phyloP scores from a whole-genome alignment of 2,113 vertebrate genomes.

The Sapayoa aenigma region DNA sequence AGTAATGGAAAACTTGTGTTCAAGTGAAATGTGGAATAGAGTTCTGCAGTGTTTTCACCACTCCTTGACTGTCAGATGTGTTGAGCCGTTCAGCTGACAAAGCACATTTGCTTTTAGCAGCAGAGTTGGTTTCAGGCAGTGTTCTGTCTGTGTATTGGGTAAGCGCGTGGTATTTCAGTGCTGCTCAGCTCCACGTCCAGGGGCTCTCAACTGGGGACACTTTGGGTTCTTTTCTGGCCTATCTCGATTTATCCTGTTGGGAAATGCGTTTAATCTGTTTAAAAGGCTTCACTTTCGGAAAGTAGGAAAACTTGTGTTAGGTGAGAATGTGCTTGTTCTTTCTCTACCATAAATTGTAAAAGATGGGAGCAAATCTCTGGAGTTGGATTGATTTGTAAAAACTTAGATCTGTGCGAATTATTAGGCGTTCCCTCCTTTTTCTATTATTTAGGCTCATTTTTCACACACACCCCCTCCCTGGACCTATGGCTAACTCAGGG shows the following conservation, averaged over 20 bases:
- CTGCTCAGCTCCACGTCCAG: neutral
- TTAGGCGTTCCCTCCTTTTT: neutral
- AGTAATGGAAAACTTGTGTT: neutral
- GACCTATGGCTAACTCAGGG: neutral
- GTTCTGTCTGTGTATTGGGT: neutral
- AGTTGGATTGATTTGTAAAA: neutral
- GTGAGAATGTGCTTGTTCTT: neutral
- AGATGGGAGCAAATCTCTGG: neutral
- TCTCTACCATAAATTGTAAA: neutral
- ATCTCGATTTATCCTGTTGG: neutral
- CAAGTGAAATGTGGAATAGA: neutral
- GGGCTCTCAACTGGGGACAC: neutral
- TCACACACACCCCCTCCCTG: neutral
- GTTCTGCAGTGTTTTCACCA: neutral
- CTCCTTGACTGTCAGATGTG: neutral
- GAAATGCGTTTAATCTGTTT: neutral
- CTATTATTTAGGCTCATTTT: neutral
- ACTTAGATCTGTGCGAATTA: neutral
- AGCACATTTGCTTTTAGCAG: neutral
- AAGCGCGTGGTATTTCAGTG: neutral
- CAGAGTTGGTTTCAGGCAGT: neutral
- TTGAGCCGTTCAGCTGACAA: neutral
- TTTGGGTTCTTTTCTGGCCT: neutral
- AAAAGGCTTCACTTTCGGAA: neutral
- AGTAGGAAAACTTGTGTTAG: neutral